Evolutionary conservation across 2,888 invertebrate species (phyloP).

Genomic region (Psylliodes chrysocephalus): DNA sequence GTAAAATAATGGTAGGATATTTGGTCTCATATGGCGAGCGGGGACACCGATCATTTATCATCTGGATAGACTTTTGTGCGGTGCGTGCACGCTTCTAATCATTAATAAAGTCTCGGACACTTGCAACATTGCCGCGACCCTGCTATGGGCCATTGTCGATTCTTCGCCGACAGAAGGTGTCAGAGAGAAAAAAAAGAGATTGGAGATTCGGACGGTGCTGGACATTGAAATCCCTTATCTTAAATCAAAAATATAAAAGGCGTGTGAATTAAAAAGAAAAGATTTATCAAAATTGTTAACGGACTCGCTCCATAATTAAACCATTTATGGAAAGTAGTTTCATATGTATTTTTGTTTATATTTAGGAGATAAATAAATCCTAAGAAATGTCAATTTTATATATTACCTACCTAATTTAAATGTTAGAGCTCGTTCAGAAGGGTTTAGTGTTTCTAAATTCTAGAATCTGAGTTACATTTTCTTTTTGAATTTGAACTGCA

Average conservation of each 20-base stretch:
- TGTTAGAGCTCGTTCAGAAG: no score
- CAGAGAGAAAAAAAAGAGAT: slow-evolving; percentile 8
- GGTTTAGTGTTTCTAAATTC: not conserved
- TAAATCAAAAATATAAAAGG: not conserved
- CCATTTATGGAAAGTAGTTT: no score
- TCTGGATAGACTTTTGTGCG: slow-evolving; percentile 50
- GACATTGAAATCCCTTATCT: slow-evolving; percentile 6
- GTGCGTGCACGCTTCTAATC: slow-evolving; percentile 55
- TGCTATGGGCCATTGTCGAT: slow-evolving; percentile 11
- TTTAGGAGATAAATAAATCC: no score
- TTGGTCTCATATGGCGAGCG: slow-evolving; percentile 59
- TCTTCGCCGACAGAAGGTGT: slow-evolving; percentile 46
- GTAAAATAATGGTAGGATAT: slow-evolving; percentile 58
- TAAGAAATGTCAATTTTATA: no score
- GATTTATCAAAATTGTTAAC: slow-evolving; percentile 1
- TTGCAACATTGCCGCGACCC: slow-evolving; percentile 45
- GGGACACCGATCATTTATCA: slow-evolving; percentile 57
- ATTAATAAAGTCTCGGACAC: slow-evolving; percentile 58
- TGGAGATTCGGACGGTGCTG: slow-evolving; percentile 5
- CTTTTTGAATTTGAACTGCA: no score
- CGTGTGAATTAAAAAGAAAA: slow-evolving; percentile 3
- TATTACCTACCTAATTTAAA: no score
- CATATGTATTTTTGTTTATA: no score
- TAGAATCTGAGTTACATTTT: no score
- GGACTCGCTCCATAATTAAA: no score